Evolutionary conservation across 2,797 vertebrate genomes (phyloP).

Genomic region (Mormyrops attenuatus): DNA sequence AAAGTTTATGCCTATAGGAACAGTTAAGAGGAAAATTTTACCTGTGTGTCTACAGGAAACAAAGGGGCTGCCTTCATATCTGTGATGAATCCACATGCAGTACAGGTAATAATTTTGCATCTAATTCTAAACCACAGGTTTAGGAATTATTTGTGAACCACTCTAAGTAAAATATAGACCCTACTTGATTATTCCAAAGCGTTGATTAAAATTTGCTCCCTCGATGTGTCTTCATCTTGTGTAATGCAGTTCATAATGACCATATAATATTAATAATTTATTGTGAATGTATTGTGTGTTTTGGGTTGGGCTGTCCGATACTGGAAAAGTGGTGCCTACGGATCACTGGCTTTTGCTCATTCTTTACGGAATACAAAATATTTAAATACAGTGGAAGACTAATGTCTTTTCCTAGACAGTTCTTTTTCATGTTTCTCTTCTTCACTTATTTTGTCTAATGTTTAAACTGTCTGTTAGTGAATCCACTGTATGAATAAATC

Average conservation of each 20-base stretch:
- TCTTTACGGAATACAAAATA: neutral
- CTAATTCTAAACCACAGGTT: neutral
- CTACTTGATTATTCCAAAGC: neutral
- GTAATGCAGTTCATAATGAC: neutral
- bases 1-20: neutral
- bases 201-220: neutral
- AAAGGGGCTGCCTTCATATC: conserved; percentile 50
- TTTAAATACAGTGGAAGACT: neutral
- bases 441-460: neutral
- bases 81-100: conserved; percentile 64
- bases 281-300: neutral
- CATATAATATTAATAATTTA: neutral
- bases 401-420: neutral
- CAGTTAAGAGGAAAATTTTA: neutral
- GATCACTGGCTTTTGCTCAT: neutral
- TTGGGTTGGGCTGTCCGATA: neutral
- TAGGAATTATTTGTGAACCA: neutral
- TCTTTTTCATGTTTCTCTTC: neutral
- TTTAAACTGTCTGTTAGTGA: neutral
- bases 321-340: neutral
- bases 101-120: conserved; percentile 50
- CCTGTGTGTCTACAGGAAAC: conserved; percentile 50
- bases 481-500: neutral
- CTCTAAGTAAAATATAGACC: neutral
- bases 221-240: neutral